Percentiles rank a stretch among this genome's conserved stretches.
These are phyloP conservation scores for Cremastinae sp. DNA, from an alignment of 2,888 invertebrate species.

Conservation along the genomic window DNA sequence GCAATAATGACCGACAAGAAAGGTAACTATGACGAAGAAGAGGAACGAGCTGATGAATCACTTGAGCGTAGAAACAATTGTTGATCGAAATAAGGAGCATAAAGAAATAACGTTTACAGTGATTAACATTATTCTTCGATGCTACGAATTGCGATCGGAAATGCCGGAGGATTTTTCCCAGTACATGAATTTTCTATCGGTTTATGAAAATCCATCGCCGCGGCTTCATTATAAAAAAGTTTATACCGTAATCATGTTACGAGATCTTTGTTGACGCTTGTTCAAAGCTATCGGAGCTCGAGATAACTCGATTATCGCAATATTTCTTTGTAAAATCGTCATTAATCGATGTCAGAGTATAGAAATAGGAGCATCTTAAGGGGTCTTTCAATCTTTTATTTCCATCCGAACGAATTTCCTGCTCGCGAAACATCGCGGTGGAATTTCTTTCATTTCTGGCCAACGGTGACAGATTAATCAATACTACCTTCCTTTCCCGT, in stretches of 20 bases:
- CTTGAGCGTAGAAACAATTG: conserved; percentile 53
- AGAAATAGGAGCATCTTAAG: neutral
- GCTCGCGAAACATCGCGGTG: conserved; percentile 50
- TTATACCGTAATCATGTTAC: conserved; percentile 13
- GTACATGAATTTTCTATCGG: conserved; percentile 22
- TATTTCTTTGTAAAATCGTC: conserved; percentile 10
- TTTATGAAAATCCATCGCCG: conserved; percentile 8
- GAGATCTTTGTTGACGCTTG: conserved; percentile 15
- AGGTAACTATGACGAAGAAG: conserved; percentile 77
- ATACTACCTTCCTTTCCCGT: conserved; percentile 77
- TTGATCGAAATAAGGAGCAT: conserved; percentile 39
- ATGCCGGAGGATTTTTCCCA: conserved; percentile 2
- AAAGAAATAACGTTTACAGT: conserved; percentile 21
- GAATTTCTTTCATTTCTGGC: conserved; percentile 65
- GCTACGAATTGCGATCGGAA: conserved; percentile 24
- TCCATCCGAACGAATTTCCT: conserved; percentile 3
- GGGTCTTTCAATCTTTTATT: neutral
- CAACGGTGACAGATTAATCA: conserved; percentile 78
- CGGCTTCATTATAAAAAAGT: conserved; percentile 6
- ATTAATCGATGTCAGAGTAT: conserved; percentile 9
- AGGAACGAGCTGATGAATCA: conserved; percentile 37
- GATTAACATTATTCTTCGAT: conserved; percentile 12
- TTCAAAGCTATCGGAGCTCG: neutral
- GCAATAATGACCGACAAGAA: conserved; percentile 80
- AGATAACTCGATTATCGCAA: neutral